phyloP scores from a whole-genome alignment of 2,113 vertebrate genomes.

The Planiliza haematocheilus region DNA sequence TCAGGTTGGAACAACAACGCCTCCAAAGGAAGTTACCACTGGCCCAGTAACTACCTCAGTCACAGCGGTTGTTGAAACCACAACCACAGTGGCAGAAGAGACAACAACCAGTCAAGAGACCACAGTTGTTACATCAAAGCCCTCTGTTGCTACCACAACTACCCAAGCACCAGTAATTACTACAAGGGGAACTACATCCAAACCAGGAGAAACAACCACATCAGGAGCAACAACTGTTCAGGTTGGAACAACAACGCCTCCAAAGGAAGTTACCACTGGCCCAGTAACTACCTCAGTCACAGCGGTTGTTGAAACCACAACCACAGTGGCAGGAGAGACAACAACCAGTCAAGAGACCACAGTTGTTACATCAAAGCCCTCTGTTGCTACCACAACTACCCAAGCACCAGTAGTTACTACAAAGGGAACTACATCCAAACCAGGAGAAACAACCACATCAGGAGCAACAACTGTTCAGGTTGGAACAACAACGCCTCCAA shows the following conservation, averaged over 20 bases:
- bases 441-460: background rate
- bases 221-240: background rate
- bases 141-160: too few relatives aligned
- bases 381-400: background rate
- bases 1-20: background rate
- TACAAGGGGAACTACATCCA: background rate
- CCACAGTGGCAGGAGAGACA: too few relatives aligned
- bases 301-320: too few relatives aligned
- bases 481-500: background rate
- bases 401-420: background rate
- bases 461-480: background rate
- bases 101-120: too few relatives aligned
- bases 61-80: background rate
- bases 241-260: background rate
- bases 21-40: background rate
- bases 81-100: too few relatives aligned
- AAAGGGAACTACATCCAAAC: background rate
- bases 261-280: background rate
- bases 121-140: too few relatives aligned
- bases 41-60: background rate
- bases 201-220: background rate
- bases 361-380: constrained; percentile 9
- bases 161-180: background rate
- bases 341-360: background rate
- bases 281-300: background rate